Evolutionary conservation across 2,888 invertebrate genomes (phyloP).

Genomic region (Allacma fusca): DNA sequence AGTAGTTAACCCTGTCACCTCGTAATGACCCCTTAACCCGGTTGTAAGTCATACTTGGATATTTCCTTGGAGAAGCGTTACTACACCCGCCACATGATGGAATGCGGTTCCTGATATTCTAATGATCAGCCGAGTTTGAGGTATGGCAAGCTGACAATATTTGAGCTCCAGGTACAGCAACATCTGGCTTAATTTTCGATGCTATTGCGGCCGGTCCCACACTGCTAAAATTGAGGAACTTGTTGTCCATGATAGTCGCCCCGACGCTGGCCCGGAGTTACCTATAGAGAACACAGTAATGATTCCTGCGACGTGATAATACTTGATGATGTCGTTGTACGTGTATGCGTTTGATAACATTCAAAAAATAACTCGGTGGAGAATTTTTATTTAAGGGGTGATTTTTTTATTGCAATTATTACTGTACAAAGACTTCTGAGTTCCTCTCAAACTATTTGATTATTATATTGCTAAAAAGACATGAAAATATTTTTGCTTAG

Average conservation of each 20-base stretch:
- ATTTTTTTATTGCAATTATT: too few relatives aligned
- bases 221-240: neutral
- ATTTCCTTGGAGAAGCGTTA: conserved; percentile 38
- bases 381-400: too few relatives aligned
- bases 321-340: neutral
- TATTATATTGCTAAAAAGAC: too few relatives aligned
- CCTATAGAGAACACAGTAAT: conserved; percentile 11
- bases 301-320: neutral
- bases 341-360: too few relatives aligned
- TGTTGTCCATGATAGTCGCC: neutral
- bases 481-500: too few relatives aligned
- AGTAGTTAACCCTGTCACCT: neutral
- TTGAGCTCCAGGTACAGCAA: conserved; percentile 34
- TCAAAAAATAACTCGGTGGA: too few relatives aligned
- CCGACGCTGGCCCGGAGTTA: conserved; percentile 4
- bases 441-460: too few relatives aligned
- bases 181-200: neutral
- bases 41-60: conserved; percentile 45
- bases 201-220: neutral
- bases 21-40: conserved; percentile 32
- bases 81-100: conserved; percentile 43
- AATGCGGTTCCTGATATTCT: conserved; percentile 37
- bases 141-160: conserved; percentile 38
- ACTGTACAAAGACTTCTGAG: too few relatives aligned
- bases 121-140: conserved; percentile 36